Base-by-base conservation (phyloP, 2,888 invertebrate species). In the Aricia artaxerxes region DNA sequence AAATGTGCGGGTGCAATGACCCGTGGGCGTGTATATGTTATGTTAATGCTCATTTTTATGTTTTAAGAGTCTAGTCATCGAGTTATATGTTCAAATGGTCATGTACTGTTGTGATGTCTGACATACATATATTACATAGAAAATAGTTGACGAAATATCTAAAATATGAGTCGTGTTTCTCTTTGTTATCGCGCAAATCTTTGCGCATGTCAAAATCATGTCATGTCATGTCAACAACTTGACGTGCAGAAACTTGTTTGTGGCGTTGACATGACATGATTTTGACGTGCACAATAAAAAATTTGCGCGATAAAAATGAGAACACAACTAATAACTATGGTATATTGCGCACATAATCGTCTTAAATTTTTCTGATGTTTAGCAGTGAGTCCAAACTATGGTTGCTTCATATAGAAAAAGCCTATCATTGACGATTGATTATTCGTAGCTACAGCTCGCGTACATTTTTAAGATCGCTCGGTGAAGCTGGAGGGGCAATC, bases 51-150 rank as follows among this genome's bases (percentile, higher is more conserved):
- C 94, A 94, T 92, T 91, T 91, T 90, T 92, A 91, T 87, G 88
- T 92, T 92, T 90, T 92, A 93, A 93, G 92, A 93, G 92, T 94
- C 94, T 94, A 94, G 94, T 94, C 94, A 94, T 90, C 91, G 89
- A 90, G 89, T 90, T 92, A 79, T 80, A 90, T 90, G 89, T 90
- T 89, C 90, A 90, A 90, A 87, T 72, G 72, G 53, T 61, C 60
- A 44, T 40, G 44, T 31, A 40, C 61, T 49, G 73, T 44, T 78
- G 73, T 73, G 78, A 75, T 40, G 57, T 78, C 57, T 78, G 61
- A 61, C 57, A 73, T 73, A 61, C 61, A 73, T 73, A 73, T 16
- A 35, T 60, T 73, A 61, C 61, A 73, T 73, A 73, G 31, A 35
- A 44, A 60, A 75, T 75, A 73, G 69, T 61, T 75, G 31, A 44